Percentiles rank a stretch among this genome's conserved stretches.
These are phyloP conservation scores for Neodontobutis hainanensis DNA, from an alignment of 2,113 vertebrate species.

Conservation along the genomic window DNA sequence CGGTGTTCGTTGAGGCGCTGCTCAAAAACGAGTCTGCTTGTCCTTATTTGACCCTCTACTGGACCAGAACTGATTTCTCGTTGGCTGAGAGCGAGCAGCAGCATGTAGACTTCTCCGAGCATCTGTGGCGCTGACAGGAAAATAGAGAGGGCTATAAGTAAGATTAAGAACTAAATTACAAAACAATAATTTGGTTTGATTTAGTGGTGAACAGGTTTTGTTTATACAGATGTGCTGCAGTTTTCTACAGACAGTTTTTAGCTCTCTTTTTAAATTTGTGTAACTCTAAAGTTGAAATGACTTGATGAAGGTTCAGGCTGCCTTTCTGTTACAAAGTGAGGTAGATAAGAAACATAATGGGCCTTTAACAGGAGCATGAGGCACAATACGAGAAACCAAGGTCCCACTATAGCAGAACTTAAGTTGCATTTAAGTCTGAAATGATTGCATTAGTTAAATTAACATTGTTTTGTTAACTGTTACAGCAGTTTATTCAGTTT, in stretches of 20 bases:
- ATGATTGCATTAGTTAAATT: not conserved
- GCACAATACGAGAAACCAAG: too few species aligned
- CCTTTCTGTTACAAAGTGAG: too few species aligned
- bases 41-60: slow-evolving; percentile 57
- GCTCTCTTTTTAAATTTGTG: too few species aligned
- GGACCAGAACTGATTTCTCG: slow-evolving; percentile 40
- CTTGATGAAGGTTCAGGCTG: too few species aligned
- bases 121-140: slow-evolving; percentile 39
- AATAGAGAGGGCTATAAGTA: slow-evolving; percentile 8
- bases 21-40: slow-evolving; percentile 21
- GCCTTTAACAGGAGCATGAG: too few species aligned
- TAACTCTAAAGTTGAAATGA: too few species aligned
- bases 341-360: too few species aligned
- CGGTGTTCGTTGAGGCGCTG: slow-evolving; percentile 3
- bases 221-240: not conserved
- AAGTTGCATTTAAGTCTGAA: not conserved
- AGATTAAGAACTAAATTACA: slow-evolving; percentile 8
- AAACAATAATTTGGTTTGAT: slow-evolving; percentile 4
- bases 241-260: not conserved
- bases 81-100: slow-evolving; percentile 38
- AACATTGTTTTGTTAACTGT: not conserved
- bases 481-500: not conserved
- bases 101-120: slow-evolving; percentile 33
- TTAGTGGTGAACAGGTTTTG: not conserved
- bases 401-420: too few species aligned